Base-by-base conservation (phyloP, 2,113 vertebrate species). In the Gymnocephalus cernua region DNA sequence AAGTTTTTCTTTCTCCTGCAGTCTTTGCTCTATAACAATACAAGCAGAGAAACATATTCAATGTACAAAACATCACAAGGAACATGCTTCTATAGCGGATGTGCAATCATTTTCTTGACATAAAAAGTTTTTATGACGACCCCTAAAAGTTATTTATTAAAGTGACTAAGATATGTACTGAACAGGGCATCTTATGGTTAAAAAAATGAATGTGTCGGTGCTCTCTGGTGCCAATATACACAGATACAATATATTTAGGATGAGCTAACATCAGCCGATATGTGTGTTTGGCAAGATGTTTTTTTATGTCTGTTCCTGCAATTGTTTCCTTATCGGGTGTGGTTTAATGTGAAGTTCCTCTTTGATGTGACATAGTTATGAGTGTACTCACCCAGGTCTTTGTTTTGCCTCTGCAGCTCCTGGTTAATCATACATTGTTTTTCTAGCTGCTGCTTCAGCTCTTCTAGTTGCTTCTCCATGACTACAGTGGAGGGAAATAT, bases 381-480 rank as follows among this genome's bases (percentile, higher is more conserved):
- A 21, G 27, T 61, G 15, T 47, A 83, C 93, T 90, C 78, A 96
- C 95, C 93, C 75, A 96, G 86, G 54, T 95, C 89, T 78, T 89
- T 86, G 41, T 95, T 95, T 65, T 95, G 88, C 38, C 84, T 94
- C 74, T 93, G 91, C 56, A 96, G 92, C 70, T 95, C 94, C 80
- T 92, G 51, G 85, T 95, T 96, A 86, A 95, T 88, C 58, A 88
- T 54, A 58, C 90, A 94, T 74, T 96, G 94, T 53, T 94, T 94
- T 76, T 95, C 93, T 35, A 96, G 88, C 90, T 93, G 94, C 64
- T 93, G 91, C 51, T 85, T 93, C 70, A 96, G 84, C 9, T 95
- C 92, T 77, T 94, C 92, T 12, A 96, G 15, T 81, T 94, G 92
- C 38, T 86, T 91, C 88, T 95, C 95, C 95, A 95, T 95, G 82